These are phyloP conservation scores for Phengaris arion DNA, from an alignment of 2,888 invertebrate genomes.

Conservation along the genomic window DNA sequence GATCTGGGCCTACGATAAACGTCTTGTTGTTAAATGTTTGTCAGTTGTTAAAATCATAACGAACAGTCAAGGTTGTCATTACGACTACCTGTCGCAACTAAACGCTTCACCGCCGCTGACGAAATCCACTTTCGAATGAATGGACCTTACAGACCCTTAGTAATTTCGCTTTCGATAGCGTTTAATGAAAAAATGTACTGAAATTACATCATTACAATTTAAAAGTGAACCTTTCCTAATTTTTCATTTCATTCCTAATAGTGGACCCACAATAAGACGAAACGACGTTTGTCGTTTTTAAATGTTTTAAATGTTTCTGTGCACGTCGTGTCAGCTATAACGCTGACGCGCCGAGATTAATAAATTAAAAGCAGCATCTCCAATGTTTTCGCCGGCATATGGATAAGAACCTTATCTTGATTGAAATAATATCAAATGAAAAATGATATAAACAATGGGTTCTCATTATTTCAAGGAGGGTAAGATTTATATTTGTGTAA, in stretches of 20 bases:
- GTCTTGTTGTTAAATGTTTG: not conserved
- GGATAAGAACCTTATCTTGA: too few relatives aligned
- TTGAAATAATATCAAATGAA: too few relatives aligned
- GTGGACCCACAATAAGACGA: not conserved
- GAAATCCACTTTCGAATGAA: slow-evolving; percentile 9
- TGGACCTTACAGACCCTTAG: slow-evolving; percentile 10
- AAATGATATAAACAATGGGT: too few relatives aligned
- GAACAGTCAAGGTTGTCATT: slow-evolving; percentile 7
- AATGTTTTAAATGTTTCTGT: too few relatives aligned
- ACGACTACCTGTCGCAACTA: slow-evolving; percentile 14
- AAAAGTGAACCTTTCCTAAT: too few relatives aligned
- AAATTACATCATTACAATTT: not conserved
- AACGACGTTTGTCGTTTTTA: too few relatives aligned
- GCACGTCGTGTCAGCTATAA: too few relatives aligned
- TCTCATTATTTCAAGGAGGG: too few relatives aligned
- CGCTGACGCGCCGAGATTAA: too few relatives aligned
- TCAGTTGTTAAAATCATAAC: slow-evolving; percentile 7
- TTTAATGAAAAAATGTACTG: not conserved
- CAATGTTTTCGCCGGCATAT: too few relatives aligned
- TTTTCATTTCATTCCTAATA: not conserved
- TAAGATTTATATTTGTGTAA: too few relatives aligned
- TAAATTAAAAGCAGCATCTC: too few relatives aligned
- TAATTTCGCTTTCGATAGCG: slow-evolving; percentile 10
- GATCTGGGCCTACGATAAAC: not conserved
- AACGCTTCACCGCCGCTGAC: slow-evolving; percentile 13